Evolutionary conservation across 2,888 invertebrate genomes (phyloP).

Genomic region (Pachliopta kotzebuea): DNA sequence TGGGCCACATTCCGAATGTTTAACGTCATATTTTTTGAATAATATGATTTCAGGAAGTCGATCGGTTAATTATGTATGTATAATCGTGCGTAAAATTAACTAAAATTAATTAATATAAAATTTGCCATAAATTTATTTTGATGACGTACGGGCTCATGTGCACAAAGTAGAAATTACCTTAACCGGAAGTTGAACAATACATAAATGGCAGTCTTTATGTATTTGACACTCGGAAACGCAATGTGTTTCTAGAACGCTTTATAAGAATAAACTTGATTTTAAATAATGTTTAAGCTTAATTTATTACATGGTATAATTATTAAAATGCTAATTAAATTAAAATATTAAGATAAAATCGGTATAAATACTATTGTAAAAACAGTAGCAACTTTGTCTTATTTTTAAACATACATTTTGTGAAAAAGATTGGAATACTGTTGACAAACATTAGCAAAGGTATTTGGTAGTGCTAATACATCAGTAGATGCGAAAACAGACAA

Average conservation of each 20-base stretch:
- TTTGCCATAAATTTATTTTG: too few relatives aligned
- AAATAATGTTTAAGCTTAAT: background rate
- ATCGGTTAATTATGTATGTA: background rate
- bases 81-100: slow-evolving; percentile 1
- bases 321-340: background rate
- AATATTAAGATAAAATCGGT: background rate
- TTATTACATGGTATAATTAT: background rate
- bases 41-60: slow-evolving; percentile 15
- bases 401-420: too few relatives aligned
- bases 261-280: background rate
- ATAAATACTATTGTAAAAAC: background rate
- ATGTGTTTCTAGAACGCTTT: background rate
- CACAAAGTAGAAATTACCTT: background rate
- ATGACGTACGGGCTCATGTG: too few relatives aligned
- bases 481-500: too few relatives aligned
- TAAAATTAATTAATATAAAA: too few relatives aligned
- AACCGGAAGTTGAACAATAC: background rate
- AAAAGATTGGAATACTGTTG: too few relatives aligned
- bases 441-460: background rate
- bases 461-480: too few relatives aligned
- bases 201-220: background rate
- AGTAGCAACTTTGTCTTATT: too few relatives aligned
- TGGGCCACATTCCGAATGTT: slow-evolving; percentile 12
- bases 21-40: slow-evolving; percentile 14
- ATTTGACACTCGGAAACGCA: background rate